Evolutionary conservation across 2,888 invertebrate species (phyloP).

Genomic region (Coleophora deauratella): DNA sequence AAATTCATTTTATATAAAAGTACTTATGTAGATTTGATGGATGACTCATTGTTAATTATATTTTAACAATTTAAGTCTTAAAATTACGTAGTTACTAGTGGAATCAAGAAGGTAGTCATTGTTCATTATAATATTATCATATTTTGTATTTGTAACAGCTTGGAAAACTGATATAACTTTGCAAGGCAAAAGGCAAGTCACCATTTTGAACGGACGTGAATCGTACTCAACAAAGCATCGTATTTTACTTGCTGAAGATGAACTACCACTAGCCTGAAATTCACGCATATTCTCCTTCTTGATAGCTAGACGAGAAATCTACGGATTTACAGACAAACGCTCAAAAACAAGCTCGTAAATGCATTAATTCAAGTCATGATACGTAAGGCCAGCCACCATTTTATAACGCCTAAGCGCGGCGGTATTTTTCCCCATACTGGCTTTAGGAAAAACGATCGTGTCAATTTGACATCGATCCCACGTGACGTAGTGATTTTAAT

Average conservation of each 20-base stretch:
- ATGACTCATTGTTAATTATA: background rate
- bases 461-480: slow-evolving; percentile 81
- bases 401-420: slow-evolving; percentile 71
- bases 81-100: no score
- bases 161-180: slow-evolving; percentile 2
- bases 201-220: slow-evolving; percentile 79
- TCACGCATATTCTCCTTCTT: slow-evolving; percentile 24
- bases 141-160: background rate
- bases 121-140: no score
- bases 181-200: slow-evolving; percentile 66
- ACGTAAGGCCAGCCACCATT: slow-evolving; percentile 70
- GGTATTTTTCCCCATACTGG: slow-evolving; percentile 70
- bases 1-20: no score
- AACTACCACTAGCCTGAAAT: no score
- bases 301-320: slow-evolving; percentile 35
- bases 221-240: slow-evolving; percentile 64
- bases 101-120: no score
- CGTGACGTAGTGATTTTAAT: slow-evolving; percentile 82
- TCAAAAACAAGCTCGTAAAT: slow-evolving; percentile 42
- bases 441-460: slow-evolving; percentile 72
- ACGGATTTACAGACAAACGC: slow-evolving; percentile 25
- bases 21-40: background rate
- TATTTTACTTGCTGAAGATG: slow-evolving; percentile 24
- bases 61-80: no score
- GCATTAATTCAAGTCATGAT: slow-evolving; percentile 53